Evolutionary conservation across 2,113 vertebrate species (phyloP), one percentile per base, ranked within the genome.

Genomic region (Cardinalis cardinalis): DNA sequence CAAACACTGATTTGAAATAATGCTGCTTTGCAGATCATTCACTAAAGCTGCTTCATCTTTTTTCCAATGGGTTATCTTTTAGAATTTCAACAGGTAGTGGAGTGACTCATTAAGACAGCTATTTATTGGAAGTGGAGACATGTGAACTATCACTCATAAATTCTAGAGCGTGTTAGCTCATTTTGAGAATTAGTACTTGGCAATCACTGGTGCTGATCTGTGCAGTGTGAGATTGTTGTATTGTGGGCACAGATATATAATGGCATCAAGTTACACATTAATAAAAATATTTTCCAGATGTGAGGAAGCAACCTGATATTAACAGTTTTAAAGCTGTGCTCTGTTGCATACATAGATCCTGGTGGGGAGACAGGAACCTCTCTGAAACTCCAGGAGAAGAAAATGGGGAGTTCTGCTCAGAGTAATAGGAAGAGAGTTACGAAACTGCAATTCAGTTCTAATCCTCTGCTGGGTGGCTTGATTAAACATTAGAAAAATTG

Each of bases 401-500:
- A 87, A 82, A 58, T 24, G 6, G 2, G 5, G 12, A 2, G 9
- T 44, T 87, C n/a, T 76, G 58, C 52, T 89, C 38, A 59, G 31
- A 68, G 69, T 29, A 68, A 41, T 11, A 59, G 43, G 58, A 75
- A 55, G 59, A 61, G 53, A 79, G 29, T 66, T 19, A 77, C 38
- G 93, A 60, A 26, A 5, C 31, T 77, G 41, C 66, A 65, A 34
- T 80, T 94, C 63, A 49, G 66, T 65, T 87, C n/a, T 49, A 46
- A 71, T 73, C 14, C 34, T 88, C 75, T 87, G 21, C 68, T 89
- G 52, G n/a, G 11, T 94, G 60, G 9, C 72, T 88, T 93, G 92
- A 93, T 88, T 89, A 92, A 69, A 91, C 38, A 82, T 83, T 34
- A 81, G 56, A 84, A 92, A 91, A 91, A 76, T 75, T 81, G 85